Base-by-base conservation (phyloP, 2,113 vertebrate species). In the Sporophila hypoxantha region DNA sequence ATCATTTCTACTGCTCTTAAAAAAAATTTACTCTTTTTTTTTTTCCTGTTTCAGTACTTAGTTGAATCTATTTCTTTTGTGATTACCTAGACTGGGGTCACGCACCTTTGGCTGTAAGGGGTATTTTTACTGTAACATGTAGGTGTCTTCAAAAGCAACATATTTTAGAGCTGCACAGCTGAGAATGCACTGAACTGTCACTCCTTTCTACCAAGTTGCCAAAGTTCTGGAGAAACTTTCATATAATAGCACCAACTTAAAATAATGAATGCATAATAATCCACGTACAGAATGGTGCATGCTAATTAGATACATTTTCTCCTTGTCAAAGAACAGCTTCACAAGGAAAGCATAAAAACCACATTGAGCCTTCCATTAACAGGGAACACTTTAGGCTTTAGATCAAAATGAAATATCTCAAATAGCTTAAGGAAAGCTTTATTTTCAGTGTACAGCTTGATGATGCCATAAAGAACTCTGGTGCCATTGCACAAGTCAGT, bases 131-230 rank as follows among this genome's bases (percentile, higher is more conserved):
- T 93, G 52, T 59, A 85, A 92, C 22, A 80, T 2, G 23, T 66
- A 85, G 82, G 30, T 87, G 73, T 88, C 57, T 82, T 84, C 68
- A 90, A 91, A 94, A 92, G 74, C 71, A 93, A 88, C 27, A 59
- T 14, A 74, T 62, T 39, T 87, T 71, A 89, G 41, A 90, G 57
- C 60, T 88, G 65, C 60, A 56, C 5, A 92, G 73, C 60, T 86
- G 73, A 95, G 67, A 88, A 71, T 17, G 34, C 41, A 85, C 57
- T 76, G 39, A 94, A 80, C 23, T 83, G 57, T 67, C 52, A 71
- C 32, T 78, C 87, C 47, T 61, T 94, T 55, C 79, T 79, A 78
- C 20, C 20, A 19, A 92, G 42, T 20, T 85, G 20, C 25, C 62
- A 27, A 52, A 67, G 76, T 76, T 91, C 77, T 82, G 47, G 57